phyloP scores from a whole-genome alignment of 2,888 invertebrate species.

The Netelia melanura region DNA sequence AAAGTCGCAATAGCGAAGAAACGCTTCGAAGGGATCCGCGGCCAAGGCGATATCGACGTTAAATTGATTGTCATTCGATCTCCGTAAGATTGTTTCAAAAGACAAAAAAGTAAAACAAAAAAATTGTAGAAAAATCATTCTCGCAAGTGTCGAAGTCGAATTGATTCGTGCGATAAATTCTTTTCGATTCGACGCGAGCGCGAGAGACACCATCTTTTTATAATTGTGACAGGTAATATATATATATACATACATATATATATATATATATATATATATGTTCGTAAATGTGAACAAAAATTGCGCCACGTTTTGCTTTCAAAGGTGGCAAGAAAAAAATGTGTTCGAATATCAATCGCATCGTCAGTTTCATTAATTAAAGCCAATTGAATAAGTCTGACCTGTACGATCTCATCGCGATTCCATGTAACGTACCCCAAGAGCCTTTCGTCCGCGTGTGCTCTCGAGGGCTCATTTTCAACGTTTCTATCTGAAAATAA shows the following conservation, averaged over 20 bases:
- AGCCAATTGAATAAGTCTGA: conserved; percentile 62
- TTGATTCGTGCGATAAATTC: conserved; percentile 39
- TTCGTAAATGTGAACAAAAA: neutral
- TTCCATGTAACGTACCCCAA: neutral
- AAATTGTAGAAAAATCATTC: neutral
- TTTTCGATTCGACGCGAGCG: conserved; percentile 12
- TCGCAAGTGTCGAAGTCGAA: conserved; percentile 21
- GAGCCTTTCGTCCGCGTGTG: neutral
- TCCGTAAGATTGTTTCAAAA: conserved; percentile 27
- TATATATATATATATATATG: neutral
- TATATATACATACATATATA: neutral
- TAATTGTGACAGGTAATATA: conserved; percentile 28
- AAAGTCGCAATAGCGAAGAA: neutral
- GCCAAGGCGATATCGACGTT: conserved; percentile 13
- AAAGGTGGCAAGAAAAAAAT: conserved; percentile 51
- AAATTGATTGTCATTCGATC: conserved; percentile 16
- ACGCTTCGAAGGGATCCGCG: conserved; percentile 18
- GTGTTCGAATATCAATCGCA: conserved; percentile 67
- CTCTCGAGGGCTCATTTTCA: conserved; percentile 1
- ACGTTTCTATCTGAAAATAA: neutral
- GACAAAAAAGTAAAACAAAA: conserved; percentile 11
- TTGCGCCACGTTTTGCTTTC: neutral
- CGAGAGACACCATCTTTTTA: conserved; percentile 44
- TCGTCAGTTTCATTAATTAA: conserved; percentile 54
- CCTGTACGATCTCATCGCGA: conserved; percentile 49